Evolutionary conservation across 2,888 invertebrate genomes (phyloP), one percentile per base, ranked within the genome.

Genomic region (Apodemia duryi): DNA sequence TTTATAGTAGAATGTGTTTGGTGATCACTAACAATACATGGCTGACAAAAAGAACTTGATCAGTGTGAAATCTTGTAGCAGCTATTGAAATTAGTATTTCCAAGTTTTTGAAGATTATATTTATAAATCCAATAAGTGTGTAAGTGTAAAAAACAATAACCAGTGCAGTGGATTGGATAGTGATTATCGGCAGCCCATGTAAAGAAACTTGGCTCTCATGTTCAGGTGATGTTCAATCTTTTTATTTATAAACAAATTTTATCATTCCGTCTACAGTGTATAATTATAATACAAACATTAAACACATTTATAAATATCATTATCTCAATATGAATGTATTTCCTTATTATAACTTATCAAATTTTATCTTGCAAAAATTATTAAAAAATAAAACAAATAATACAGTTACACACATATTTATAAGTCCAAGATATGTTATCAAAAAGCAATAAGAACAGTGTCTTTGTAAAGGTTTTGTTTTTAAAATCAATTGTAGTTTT

Each of bases 141-240:
- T 57, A 32, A 57, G 57, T 57, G 57, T 6, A 2, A 57, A 32
- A 32, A 57, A 57, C 32, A 32, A 57, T 32, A 57, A 29, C 57
- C 29, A 57, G 57, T 57, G 57, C 28, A 57, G 70, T 68, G 64
- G 65, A 65, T 61, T 66, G 64, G 63, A 57, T 38, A 64, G 66
- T 63, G 32, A 60, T 65, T 57, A 35, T 46, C 60, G 41, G 63
- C 63, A 66, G 71, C 66, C 64, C 65, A 66, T 68, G 71, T 66
- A 65, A 64, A 71, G 62, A 54, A 66, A 68, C 63, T 62, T 61
- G 46, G 65, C 71, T 69, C 61, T 32, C 65, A 71, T 72, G 73
- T 32, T 72, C 74, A 73, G 74, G 73, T 77, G 73, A 72, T 62
- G 64, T 72, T 67, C 21, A 52, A 62, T 70, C 68, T 63, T 64